These are phyloP conservation scores for Spatulosminthurus flaviceps DNA, from an alignment of 2,888 invertebrate genomes.

Conservation along the genomic window DNA sequence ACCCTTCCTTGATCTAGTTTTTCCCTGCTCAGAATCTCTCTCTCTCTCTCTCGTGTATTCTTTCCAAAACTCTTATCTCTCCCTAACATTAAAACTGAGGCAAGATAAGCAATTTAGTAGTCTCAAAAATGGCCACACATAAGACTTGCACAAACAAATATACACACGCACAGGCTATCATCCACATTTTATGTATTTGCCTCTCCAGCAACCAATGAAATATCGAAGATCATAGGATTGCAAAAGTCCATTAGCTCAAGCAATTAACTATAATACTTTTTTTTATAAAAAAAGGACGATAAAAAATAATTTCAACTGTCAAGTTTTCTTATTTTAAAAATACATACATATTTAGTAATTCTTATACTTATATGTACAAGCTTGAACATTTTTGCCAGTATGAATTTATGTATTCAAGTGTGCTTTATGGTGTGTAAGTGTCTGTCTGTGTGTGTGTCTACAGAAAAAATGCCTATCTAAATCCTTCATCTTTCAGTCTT, in stretches of 20 bases:
- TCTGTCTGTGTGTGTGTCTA: not conserved
- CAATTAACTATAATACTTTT: not conserved
- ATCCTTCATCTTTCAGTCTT: not conserved
- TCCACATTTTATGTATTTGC: not conserved
- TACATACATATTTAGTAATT: no score
- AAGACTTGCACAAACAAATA: not conserved
- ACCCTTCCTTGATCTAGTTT: conserved; percentile 53
- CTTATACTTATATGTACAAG: no score
- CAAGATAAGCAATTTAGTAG: not conserved
- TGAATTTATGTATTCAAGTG: no score
- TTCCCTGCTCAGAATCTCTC: conserved; percentile 28
- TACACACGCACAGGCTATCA: not conserved
- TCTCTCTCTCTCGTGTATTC: conserved; percentile 9
- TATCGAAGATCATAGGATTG: not conserved
- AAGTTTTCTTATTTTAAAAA: no score
- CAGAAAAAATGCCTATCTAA: not conserved
- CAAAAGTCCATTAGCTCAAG: conserved; percentile 5
- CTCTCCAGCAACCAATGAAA: not conserved
- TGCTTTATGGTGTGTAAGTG: no score
- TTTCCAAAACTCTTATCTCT: conserved; percentile 22
- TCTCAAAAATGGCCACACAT: not conserved
- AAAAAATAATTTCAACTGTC: no score
- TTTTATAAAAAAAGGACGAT: no score
- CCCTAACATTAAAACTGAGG: not conserved
- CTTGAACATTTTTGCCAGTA: no score